Evolutionary conservation across 53 echinoderm and acorn worm species (phyloP).

Genomic region (Astropecten irregularis): DNA sequence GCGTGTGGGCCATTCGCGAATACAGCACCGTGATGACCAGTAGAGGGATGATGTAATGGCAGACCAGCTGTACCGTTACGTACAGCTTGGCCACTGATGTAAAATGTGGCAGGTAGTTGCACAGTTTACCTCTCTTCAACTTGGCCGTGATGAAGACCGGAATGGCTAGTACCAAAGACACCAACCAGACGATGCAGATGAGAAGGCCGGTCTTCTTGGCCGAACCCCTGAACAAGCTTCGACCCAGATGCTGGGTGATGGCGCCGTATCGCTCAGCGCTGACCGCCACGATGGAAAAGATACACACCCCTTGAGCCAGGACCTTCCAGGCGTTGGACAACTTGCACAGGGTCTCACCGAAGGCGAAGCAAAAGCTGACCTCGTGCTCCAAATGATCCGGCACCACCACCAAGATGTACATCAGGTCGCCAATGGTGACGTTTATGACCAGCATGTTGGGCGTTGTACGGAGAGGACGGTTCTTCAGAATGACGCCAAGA

Average conservation of each 20-base stretch:
- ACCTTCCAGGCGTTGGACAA: slow-evolving; percentile 67
- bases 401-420: slow-evolving; percentile 64
- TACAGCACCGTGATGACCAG: slow-evolving; percentile 66
- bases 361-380: slow-evolving; percentile 66
- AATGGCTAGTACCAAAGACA: slow-evolving; percentile 62
- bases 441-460: slow-evolving; percentile 84
- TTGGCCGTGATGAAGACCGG: slow-evolving; percentile 62
- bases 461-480: slow-evolving; percentile 65
- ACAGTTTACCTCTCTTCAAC: background rate
- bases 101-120: slow-evolving; percentile 35
- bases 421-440: slow-evolving; percentile 77
- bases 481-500: slow-evolving; percentile 67
- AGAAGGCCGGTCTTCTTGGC: slow-evolving; percentile 47
- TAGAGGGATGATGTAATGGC: slow-evolving; percentile 72
- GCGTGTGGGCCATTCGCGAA: slow-evolving; percentile 71
- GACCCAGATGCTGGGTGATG: slow-evolving; percentile 63
- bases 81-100: slow-evolving; percentile 53
- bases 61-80: slow-evolving; percentile 52
- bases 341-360: slow-evolving; percentile 66
- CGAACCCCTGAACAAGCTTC: slow-evolving; percentile 35
- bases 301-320: slow-evolving; percentile 76
- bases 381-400: slow-evolving; percentile 75
- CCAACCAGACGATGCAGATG: slow-evolving; percentile 72
- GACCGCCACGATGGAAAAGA: slow-evolving; percentile 77
- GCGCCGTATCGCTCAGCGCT: slow-evolving; percentile 81